These are phyloP conservation scores for Tenthredo scrophulariae DNA, from an alignment of 2,888 invertebrate species.

Conservation along the genomic window DNA sequence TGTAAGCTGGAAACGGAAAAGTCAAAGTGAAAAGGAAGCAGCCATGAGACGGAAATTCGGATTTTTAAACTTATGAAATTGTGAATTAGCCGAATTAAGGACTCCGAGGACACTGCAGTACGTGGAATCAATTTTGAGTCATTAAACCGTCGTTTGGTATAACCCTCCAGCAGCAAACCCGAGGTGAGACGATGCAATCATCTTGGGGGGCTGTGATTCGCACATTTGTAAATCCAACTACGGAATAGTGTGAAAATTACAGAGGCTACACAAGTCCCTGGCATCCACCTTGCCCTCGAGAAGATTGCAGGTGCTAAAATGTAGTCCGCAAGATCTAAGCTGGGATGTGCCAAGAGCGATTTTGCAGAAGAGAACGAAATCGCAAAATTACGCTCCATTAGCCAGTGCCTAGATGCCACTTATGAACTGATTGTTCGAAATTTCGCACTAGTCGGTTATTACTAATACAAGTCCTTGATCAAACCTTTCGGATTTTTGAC, in stretches of 20 bases:
- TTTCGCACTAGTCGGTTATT: slow-evolving; percentile 60
- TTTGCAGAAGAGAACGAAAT: slow-evolving; percentile 50
- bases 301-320: slow-evolving; percentile 68
- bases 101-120: slow-evolving; percentile 30
- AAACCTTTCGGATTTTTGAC: slow-evolving; percentile 25
- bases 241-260: slow-evolving; percentile 76
- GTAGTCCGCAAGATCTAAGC: slow-evolving; percentile 56
- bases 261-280: slow-evolving; percentile 59
- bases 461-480: slow-evolving; percentile 24
- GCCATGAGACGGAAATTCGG: background rate
- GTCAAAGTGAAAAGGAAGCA: background rate
- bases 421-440: slow-evolving; percentile 67
- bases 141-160: slow-evolving; percentile 34
- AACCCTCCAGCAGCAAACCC: slow-evolving; percentile 1
- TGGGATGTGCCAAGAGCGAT: slow-evolving; percentile 38
- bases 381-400: slow-evolving; percentile 72
- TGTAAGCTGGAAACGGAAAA: background rate
- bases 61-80: background rate
- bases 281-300: slow-evolving; percentile 55
- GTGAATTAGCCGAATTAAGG: background rate
- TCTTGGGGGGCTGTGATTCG: slow-evolving; percentile 69
- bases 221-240: slow-evolving; percentile 73
- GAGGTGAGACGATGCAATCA: slow-evolving; percentile 48
- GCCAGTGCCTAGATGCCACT: slow-evolving; percentile 69
- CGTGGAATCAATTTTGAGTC: slow-evolving; percentile 40